phyloP scores from a whole-genome alignment of 2,888 invertebrate species.

The Theodoxus fluviatilis region DNA sequence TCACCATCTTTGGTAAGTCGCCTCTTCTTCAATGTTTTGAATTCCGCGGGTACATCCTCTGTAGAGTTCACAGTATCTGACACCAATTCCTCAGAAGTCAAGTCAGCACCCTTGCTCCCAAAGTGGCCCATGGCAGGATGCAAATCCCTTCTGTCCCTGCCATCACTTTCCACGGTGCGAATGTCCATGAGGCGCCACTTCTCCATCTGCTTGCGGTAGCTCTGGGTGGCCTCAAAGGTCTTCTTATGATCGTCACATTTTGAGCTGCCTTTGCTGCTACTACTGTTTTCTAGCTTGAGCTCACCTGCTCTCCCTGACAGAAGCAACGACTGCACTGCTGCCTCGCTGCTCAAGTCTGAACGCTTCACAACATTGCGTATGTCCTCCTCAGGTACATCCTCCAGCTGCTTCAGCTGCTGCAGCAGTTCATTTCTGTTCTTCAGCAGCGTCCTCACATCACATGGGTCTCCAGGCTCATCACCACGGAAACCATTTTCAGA shows the following conservation, averaged over 20 bases:
- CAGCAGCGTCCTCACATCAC: constrained; percentile 55
- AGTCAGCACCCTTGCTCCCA: constrained; percentile 25
- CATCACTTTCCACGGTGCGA: constrained; percentile 22
- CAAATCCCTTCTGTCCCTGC: constrained; percentile 29
- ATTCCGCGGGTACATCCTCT: constrained; percentile 48
- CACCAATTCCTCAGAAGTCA: constrained; percentile 34
- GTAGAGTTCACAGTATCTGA: constrained; percentile 43
- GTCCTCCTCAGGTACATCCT: constrained; percentile 41
- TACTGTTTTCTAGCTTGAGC: constrained; percentile 24
- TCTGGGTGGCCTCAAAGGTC: constrained; percentile 47
- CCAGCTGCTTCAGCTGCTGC: constrained; percentile 59
- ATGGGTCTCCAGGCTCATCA: no score
- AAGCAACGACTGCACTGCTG: background rate
- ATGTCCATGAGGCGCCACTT: constrained; percentile 37
- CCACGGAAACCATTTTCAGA: constrained; percentile 71
- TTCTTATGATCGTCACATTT: constrained; percentile 30
- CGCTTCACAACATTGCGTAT: constrained; percentile 9
- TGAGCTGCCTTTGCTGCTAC: no score
- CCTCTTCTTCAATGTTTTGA: no score
- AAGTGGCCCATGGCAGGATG: constrained; percentile 14
- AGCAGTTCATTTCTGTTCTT: constrained; percentile 60
- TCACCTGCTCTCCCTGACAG: constrained; percentile 17
- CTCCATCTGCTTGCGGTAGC: constrained; percentile 59
- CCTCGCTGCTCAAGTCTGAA: constrained; percentile 17
- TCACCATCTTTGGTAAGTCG: no score